phyloP scores from a whole-genome alignment of 2,797 vertebrate species.

The Lagodon rhomboides region DNA sequence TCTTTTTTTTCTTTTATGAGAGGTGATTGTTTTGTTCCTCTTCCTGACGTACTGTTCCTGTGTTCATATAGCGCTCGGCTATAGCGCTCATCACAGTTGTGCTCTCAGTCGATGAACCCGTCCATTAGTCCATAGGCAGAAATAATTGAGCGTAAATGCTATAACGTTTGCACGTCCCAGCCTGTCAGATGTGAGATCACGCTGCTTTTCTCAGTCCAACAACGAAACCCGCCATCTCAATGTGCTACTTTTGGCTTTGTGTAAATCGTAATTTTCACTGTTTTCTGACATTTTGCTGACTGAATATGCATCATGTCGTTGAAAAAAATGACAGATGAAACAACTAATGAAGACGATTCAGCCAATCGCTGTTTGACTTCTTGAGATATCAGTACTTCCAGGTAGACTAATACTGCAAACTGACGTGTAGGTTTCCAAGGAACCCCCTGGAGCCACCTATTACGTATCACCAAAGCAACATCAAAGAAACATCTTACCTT shows the following conservation, averaged over 20 bases:
- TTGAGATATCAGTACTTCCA: not conserved
- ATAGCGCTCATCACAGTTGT: not conserved
- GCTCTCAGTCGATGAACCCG: not conserved
- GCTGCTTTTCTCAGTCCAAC: not conserved
- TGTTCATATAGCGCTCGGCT: not conserved
- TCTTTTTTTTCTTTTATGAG: conserved; percentile 6
- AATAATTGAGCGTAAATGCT: not conserved
- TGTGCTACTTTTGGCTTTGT: too few relatives aligned
- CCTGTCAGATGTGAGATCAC: not conserved
- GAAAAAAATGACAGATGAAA: not conserved
- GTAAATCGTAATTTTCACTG: too few relatives aligned
- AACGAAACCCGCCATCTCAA: too few relatives aligned
- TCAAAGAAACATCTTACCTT: conserved; percentile 61
- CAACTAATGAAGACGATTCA: not conserved
- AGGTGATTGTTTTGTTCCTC: not conserved
- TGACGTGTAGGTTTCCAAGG: not conserved
- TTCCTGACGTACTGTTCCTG: not conserved
- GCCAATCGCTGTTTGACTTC: not conserved
- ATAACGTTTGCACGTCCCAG: not conserved
- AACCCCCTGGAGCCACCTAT: not conserved
- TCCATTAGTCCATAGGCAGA: not conserved
- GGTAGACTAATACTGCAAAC: not conserved
- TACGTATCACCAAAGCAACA: not conserved
- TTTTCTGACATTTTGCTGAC: too few relatives aligned
- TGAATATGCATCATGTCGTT: too few relatives aligned